These are phyloP conservation scores for Oligia fasciuncula DNA, from an alignment of 2,888 invertebrate species.

Conservation along the genomic window DNA sequence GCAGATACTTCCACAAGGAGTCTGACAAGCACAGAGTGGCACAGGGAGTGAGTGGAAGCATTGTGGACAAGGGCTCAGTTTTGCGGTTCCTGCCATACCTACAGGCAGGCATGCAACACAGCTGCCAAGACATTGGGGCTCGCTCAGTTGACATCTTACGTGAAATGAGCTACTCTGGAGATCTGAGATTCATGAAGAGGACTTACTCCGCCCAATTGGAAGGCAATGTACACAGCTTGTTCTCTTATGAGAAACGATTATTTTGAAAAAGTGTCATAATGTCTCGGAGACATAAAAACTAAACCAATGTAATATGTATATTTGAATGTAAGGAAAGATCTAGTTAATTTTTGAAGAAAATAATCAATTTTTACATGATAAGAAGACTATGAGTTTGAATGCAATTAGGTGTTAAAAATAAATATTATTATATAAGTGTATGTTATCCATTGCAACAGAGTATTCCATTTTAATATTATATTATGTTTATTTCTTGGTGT, in stretches of 20 bases:
- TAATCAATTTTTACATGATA: slow-evolving; percentile 57
- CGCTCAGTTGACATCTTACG: slow-evolving; percentile 92
- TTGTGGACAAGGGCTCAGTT: slow-evolving; percentile 99
- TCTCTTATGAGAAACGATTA: slow-evolving; percentile 97
- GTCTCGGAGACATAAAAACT: slow-evolving; percentile 33
- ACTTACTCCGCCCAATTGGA: slow-evolving; percentile 98
- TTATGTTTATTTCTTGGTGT: slow-evolving; percentile 64
- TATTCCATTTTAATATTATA: slow-evolving; percentile 71
- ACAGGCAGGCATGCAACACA: slow-evolving; percentile 98
- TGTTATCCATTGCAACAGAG: slow-evolving; percentile 64
- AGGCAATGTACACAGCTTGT: slow-evolving; percentile 99
- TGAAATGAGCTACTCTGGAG: slow-evolving; percentile 95
- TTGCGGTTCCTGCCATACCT: slow-evolving; percentile 98
- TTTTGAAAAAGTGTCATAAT: slow-evolving; percentile 88
- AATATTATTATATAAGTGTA: slow-evolving; percentile 52
- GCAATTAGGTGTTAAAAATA: slow-evolving; percentile 59
- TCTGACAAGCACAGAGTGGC: slow-evolving; percentile 99
- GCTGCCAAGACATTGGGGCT: slow-evolving; percentile 99
- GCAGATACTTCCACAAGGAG: slow-evolving; percentile 95
- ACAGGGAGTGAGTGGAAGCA: slow-evolving; percentile 99
- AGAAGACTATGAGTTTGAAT: slow-evolving; percentile 57
- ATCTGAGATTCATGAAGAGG: slow-evolving; percentile 98
- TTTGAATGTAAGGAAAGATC: slow-evolving; percentile 58
- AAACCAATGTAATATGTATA: slow-evolving; percentile 60
- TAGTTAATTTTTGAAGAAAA: slow-evolving; percentile 55